A percentile compares a stretch with the other conserved stretches of the same genome.
Conservation (phyloP, 2,113 vertebrate species). For the Tenebrosternarchus preto region DNA sequence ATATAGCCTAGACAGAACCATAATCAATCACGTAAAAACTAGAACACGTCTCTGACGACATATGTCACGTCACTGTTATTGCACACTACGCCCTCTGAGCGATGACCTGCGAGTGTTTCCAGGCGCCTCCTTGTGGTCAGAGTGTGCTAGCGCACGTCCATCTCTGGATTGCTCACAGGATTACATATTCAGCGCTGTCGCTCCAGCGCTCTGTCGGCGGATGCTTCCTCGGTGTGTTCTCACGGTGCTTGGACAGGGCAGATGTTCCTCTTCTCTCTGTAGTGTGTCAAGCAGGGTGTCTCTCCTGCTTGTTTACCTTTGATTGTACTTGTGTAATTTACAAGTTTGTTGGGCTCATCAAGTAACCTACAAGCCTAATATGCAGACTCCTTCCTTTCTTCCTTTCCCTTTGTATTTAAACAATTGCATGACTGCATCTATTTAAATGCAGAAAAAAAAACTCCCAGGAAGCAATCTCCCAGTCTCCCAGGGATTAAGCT, state of each 20-base stretch:
- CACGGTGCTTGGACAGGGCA: slow-evolving; percentile 13
- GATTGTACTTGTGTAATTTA: no score
- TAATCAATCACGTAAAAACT: background rate
- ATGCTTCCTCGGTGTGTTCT: slow-evolving; percentile 34
- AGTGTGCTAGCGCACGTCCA: slow-evolving; percentile 19
- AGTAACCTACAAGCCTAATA: no score
- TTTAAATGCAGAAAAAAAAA: background rate
- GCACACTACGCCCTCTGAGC: background rate
- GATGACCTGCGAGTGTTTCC: background rate
- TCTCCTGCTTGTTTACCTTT: background rate
- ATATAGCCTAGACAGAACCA: background rate
- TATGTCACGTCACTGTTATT: background rate
- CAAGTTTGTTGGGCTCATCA: background rate
- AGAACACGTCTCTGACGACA: background rate
- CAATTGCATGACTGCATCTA: background rate
- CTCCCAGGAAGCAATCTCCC: background rate
- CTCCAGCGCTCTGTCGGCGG: slow-evolving; percentile 66
- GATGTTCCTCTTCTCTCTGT: slow-evolving; percentile 30
- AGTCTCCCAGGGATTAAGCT: no score
- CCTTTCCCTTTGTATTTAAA: background rate
- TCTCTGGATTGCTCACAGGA: slow-evolving; percentile 51
- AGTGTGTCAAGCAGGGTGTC: background rate
- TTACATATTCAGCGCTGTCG: slow-evolving; percentile 71
- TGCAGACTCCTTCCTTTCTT: no score
- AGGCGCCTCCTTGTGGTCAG: slow-evolving; percentile 54